phyloP scores from a whole-genome alignment of 2,113 vertebrate species.

The Lophotis ruficrista region DNA sequence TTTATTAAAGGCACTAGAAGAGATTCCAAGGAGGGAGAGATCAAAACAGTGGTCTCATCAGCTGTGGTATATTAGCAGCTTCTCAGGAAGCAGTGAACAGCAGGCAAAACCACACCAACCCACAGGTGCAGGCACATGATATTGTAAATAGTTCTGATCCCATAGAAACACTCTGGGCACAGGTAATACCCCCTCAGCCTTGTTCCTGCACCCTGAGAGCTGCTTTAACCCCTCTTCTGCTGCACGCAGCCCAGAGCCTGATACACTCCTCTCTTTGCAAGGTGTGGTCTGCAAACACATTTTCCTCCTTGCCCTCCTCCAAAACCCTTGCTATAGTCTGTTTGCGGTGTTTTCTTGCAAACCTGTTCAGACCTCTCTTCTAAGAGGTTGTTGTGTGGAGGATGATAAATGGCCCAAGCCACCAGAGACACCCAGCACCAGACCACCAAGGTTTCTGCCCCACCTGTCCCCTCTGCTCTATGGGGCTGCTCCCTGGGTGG shows the following conservation, averaged over 20 bases:
- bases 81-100: background rate
- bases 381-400: background rate
- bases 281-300: background rate
- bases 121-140: constrained; percentile 14
- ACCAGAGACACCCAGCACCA: background rate
- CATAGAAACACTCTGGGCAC: background rate
- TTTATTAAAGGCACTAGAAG: constrained; percentile 43
- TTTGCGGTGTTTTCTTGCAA: background rate
- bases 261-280: background rate
- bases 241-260: background rate
- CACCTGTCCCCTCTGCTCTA: background rate
- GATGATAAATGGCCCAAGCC: background rate
- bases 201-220: background rate
- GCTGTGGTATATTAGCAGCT: background rate
- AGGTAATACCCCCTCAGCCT: background rate
- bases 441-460: background rate
- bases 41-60: constrained; percentile 5
- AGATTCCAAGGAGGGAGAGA: background rate
- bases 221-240: background rate
- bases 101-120: background rate
- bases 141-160: background rate
- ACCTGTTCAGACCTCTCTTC: background rate
- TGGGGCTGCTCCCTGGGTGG: background rate
- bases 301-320: background rate
- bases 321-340: background rate